phyloP scores from a whole-genome alignment of 2,888 invertebrate species.

The Catonia carolina region DNA sequence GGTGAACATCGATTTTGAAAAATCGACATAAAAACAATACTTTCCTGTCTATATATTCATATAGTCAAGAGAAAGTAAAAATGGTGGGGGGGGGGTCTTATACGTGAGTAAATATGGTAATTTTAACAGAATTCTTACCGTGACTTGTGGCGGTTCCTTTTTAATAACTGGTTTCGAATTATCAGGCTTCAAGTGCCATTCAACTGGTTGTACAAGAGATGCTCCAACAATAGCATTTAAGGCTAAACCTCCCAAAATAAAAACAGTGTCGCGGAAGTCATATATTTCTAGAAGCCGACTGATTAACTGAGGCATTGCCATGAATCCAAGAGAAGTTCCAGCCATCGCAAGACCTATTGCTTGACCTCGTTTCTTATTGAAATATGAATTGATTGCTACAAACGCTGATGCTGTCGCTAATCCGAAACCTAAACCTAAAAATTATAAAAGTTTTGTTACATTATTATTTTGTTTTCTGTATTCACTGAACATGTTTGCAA shows the following conservation, averaged over 20 bases:
- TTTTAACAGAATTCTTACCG: too few species aligned
- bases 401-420: constrained; percentile 64
- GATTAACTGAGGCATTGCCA: constrained; percentile 64
- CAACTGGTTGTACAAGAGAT: constrained; percentile 48
- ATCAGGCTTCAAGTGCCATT: constrained; percentile 48
- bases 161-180: not conserved
- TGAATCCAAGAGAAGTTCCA: constrained; percentile 68
- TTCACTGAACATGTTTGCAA: not conserved
- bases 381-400: constrained; percentile 64
- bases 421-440: constrained; percentile 59
- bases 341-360: constrained; percentile 68
- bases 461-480: not conserved
- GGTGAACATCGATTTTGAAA: too few species aligned
- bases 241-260: constrained; percentile 56
- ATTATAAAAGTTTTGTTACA: not conserved
- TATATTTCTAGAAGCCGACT: constrained; percentile 56
- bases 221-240: constrained; percentile 51
- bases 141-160: not conserved
- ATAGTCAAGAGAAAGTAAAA: too few species aligned
- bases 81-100: too few species aligned
- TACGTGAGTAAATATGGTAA: too few species aligned
- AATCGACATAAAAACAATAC: too few species aligned
- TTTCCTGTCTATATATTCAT: too few species aligned
- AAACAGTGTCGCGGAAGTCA: constrained; percentile 56
- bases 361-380: constrained; percentile 56